A percentile compares a stretch with the other conserved stretches of the same genome.
These are phyloP conservation scores for Drosophila ogumai DNA, from an alignment of 1,140 invertebrate species.

Conservation along the genomic window DNA sequence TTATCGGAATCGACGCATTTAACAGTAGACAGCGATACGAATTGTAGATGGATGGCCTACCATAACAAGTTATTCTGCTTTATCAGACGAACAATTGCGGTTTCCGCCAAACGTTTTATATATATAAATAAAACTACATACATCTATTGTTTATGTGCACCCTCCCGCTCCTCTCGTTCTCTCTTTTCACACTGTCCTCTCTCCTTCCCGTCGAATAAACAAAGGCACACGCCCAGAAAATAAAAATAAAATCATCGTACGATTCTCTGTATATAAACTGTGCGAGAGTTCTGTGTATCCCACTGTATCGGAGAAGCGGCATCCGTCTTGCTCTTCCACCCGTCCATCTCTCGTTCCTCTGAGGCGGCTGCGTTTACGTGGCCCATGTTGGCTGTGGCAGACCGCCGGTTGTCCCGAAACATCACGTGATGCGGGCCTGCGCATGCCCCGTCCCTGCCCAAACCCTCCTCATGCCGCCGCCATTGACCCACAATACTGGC, in stretches of 20 bases:
- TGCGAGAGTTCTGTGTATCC: slow-evolving; percentile 14
- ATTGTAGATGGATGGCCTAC: slow-evolving; percentile 36
- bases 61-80: slow-evolving; percentile 52
- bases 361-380: slow-evolving; percentile 64
- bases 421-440: slow-evolving; percentile 73
- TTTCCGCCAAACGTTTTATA: slow-evolving; percentile 14
- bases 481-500: slow-evolving; percentile 63
- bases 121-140: slow-evolving; percentile 29
- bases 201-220: slow-evolving; percentile 18
- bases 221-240: slow-evolving; percentile 54
- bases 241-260: slow-evolving; percentile 56
- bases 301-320: slow-evolving; percentile 20
- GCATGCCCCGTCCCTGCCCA: slow-evolving; percentile 48
- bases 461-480: slow-evolving; percentile 19
- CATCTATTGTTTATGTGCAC: slow-evolving; percentile 42
- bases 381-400: slow-evolving; percentile 51
- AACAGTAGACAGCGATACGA: slow-evolving; percentile 31
- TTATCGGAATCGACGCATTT: slow-evolving; percentile 26
- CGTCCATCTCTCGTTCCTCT: neutral
- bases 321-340: slow-evolving; percentile 6
- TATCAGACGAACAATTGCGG: slow-evolving; percentile 30
- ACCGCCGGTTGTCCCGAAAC: slow-evolving; percentile 41
- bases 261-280: slow-evolving; percentile 63
- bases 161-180: neutral
- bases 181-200: neutral